These are phyloP conservation scores for Nasonia vitripennis DNA, from an alignment of 1,140 invertebrate species.

Conservation along the genomic window DNA sequence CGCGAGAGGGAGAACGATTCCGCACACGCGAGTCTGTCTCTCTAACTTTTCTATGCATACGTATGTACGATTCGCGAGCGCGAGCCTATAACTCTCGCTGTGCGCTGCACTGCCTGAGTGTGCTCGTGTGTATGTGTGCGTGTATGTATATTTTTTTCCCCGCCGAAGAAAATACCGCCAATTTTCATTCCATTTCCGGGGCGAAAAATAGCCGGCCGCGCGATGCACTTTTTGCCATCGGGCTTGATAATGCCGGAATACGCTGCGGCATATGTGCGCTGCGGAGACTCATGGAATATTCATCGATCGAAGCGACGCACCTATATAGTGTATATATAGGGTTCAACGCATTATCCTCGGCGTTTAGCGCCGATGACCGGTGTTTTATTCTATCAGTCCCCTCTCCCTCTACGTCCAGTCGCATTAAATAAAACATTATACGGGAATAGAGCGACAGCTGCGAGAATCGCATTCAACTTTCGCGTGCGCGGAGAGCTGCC, in stretches of 20 bases:
- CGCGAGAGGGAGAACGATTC: conserved; percentile 20
- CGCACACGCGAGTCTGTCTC: conserved; percentile 52
- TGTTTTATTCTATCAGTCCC: not conserved
- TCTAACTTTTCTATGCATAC: conserved; percentile 61
- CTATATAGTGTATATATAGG: not conserved
- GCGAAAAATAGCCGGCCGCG: not conserved
- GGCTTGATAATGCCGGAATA: not conserved
- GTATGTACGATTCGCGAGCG: conserved; percentile 31
- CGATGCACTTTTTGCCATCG: not conserved
- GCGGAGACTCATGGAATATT: not conserved
- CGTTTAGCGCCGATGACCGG: not conserved
- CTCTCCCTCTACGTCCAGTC: not conserved
- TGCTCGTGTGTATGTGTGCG: not conserved
- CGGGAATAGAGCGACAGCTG: not conserved
- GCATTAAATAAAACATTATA: conserved; percentile 5
- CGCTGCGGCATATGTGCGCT: not conserved
- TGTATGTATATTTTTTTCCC: not conserved
- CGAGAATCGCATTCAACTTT: not conserved
- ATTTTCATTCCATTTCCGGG: conserved; percentile 44
- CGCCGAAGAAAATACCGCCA: conserved; percentile 16
- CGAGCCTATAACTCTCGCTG: not conserved
- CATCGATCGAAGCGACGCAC: not conserved
- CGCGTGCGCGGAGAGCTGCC: not conserved
- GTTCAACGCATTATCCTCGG: not conserved
- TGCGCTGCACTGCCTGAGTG: not conserved